phyloP scores from a whole-genome alignment of 1,140 invertebrate genomes.

The Philopotamus ludificatus region DNA sequence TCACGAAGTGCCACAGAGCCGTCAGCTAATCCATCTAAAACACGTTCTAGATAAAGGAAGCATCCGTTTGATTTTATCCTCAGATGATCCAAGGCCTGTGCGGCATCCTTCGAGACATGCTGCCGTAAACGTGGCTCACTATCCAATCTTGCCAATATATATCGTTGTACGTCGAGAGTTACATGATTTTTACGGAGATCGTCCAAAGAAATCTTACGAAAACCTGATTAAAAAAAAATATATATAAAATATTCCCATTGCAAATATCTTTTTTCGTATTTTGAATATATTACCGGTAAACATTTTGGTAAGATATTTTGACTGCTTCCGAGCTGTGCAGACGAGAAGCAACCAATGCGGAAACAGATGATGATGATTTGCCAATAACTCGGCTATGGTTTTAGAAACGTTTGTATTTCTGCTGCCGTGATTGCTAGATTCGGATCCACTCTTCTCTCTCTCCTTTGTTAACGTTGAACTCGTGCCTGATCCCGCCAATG shows the following conservation, averaged over 20 bases:
- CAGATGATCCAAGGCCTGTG: constrained; percentile 91
- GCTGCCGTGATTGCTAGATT: constrained; percentile 46
- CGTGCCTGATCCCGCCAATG: constrained; percentile 44
- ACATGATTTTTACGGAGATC: constrained; percentile 87
- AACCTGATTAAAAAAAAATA: constrained; percentile 58
- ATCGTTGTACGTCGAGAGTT: constrained; percentile 90
- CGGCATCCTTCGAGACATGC: constrained; percentile 70
- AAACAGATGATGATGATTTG: constrained; percentile 88
- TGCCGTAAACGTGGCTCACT: constrained; percentile 76
- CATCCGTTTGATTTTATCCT: constrained; percentile 97
- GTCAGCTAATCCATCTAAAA: constrained; percentile 88
- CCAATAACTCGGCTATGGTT: constrained; percentile 82
- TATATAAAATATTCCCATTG: not conserved
- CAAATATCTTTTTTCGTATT: no score
- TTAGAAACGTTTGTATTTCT: constrained; percentile 55
- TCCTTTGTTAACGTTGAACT: constrained; percentile 50
- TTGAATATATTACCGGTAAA: constrained; percentile 64
- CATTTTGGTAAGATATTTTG: constrained; percentile 83
- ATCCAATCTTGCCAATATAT: constrained; percentile 88
- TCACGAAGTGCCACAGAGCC: constrained; percentile 85
- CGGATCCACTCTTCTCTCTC: constrained; percentile 44
- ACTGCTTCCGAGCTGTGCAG: constrained; percentile 84
- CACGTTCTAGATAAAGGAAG: constrained; percentile 90
- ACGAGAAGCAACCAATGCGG: constrained; percentile 91
- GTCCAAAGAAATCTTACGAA: constrained; percentile 89